Evolutionary conservation across 1,140 invertebrate genomes (phyloP).

Genomic region (Drosophila oshimai): DNA sequence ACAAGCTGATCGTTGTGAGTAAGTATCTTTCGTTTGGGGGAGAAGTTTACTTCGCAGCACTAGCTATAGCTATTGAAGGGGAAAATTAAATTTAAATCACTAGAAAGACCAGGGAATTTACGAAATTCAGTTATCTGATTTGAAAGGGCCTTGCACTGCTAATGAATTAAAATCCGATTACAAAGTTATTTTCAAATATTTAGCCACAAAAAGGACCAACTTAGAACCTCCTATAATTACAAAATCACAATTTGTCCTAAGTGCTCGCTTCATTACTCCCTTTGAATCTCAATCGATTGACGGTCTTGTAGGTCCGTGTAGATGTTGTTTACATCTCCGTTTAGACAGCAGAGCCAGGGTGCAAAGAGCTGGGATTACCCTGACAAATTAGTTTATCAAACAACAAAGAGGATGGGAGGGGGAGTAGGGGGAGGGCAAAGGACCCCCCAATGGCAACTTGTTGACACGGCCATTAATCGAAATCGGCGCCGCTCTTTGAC

Average conservation of each 20-base stretch:
- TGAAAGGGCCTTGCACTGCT: no score
- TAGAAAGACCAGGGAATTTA: no score
- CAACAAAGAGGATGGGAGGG: neutral
- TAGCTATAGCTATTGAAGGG: no score
- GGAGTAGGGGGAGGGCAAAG: neutral
- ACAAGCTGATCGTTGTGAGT: constrained; percentile 92
- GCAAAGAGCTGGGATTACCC: constrained; percentile 30
- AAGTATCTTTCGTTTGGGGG: constrained; percentile 82
- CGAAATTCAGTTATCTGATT: no score
- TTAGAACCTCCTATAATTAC: neutral
- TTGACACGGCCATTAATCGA: constrained; percentile 38
- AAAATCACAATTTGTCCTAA: neutral
- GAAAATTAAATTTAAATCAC: no score
- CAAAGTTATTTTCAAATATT: neutral
- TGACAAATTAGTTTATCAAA: constrained; percentile 50
- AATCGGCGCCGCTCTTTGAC: constrained; percentile 52
- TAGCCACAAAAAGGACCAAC: neutral
- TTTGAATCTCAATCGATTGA: constrained; percentile 30
- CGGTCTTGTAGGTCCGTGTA: constrained; percentile 28
- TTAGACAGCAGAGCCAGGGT: constrained; percentile 9
- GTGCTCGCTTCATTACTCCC: neutral
- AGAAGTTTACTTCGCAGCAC: no score
- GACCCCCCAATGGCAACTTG: neutral
- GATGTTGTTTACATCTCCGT: constrained; percentile 33
- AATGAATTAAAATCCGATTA: neutral